These are phyloP conservation scores for Sarcophaga bullata DNA, from an alignment of 1,140 invertebrate genomes.

Conservation along the genomic window DNA sequence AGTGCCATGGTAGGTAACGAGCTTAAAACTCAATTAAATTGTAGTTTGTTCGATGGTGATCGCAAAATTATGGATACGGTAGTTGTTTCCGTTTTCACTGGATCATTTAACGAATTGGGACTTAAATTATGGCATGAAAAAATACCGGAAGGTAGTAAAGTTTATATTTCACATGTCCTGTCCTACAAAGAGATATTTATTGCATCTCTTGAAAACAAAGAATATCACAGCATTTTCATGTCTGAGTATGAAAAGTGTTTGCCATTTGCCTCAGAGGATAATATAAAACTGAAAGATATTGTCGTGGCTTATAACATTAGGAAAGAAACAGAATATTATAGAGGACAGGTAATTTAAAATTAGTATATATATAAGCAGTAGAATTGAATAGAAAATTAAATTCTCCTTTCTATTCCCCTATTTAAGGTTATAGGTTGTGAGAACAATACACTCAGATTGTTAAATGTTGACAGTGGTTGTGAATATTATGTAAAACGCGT, in stretches of 20 bases:
- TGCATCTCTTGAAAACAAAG: background rate
- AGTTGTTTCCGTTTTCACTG: conserved; percentile 18
- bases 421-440: conserved; percentile 5
- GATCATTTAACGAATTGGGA: background rate
- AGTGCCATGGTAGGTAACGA: background rate
- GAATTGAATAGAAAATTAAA: too few species aligned
- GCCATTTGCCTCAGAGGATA: background rate
- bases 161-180: conserved; percentile 16
- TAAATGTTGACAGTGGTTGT: background rate
- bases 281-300: background rate
- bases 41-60: background rate
- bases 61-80: conserved; percentile 26
- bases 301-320: background rate
- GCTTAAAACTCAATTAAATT: conserved; percentile 16
- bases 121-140: conserved; percentile 31
- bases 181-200: conserved; percentile 33
- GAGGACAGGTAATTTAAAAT: conserved; percentile 2
- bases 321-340: background rate
- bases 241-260: conserved; percentile 2
- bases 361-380: too few species aligned
- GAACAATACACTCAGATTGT: background rate
- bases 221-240: conserved; percentile 35
- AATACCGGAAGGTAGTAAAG: background rate
- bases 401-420: too few species aligned
- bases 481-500: background rate